Base-by-base conservation (phyloP, 2,888 invertebrate species). In the Aleiodes leptofemur region DNA sequence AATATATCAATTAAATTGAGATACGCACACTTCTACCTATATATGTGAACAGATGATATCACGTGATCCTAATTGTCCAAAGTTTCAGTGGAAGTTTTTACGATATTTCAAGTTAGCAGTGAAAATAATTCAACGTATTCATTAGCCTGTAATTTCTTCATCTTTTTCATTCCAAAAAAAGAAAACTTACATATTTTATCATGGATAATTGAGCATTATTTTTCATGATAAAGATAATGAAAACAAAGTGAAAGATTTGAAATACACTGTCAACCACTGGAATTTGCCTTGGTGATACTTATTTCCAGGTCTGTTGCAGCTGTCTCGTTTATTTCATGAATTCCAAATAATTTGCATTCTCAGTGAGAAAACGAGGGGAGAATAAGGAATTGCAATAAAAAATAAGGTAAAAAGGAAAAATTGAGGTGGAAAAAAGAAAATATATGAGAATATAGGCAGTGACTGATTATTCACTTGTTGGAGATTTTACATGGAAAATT, bases 401-500 rank as follows among this genome's bases (percentile, higher is more conserved):
- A 16, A 34, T 14, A 38, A 38, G 56, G 29, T 38, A 66, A 38
- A 43, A 43, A 68, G 11, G 43, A 16, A 48, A 68, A 50, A 57
- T 57, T 50, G 68, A 50, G 57, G 68, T 69, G n/a, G 31, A 57
- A 43, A 23, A 23, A 23, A 23, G 23, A 23, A 23, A 2, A 23
- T 34, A 11, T 57, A 38, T 16, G 34, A n/a, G 66, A 55, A 66
- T 51, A 55, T 43, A 68, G 34, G 68, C 34, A 48, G 55, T 38
- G 57, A 68, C 31, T 29, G 55, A 38, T 55, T 69, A 53, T 68
- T 70, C 71, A 56, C 38, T 14, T 38, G 34, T 61, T 43, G 57
- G 23, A 23, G 23, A 7, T 34, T 77, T 79, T 64, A 77, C 14
- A 55, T 55, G 55, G 80, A 80, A 80, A 79, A 79, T 80, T 78